These are phyloP conservation scores for Chaetura pelagica DNA, from an alignment of 2,113 vertebrate species.

Conservation along the genomic window DNA sequence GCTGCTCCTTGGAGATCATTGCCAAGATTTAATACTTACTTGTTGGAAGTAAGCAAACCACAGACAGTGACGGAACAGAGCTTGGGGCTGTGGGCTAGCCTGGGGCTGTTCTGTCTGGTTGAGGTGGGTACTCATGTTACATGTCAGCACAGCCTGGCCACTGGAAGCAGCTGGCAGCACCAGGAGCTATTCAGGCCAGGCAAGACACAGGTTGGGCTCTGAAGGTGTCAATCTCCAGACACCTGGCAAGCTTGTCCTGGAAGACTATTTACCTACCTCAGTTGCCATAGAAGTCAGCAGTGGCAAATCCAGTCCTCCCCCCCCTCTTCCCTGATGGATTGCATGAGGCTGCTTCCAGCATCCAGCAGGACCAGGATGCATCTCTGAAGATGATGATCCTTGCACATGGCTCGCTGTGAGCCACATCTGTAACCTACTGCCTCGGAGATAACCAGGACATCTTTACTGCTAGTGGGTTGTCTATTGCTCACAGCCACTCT, in stretches of 20 bases:
- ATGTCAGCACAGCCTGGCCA: fast-evolving
- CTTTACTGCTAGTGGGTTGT: background rate
- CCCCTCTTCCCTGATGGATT: fast-evolving
- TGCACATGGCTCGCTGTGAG: background rate
- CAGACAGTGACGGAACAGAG: background rate
- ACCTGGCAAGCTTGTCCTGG: background rate
- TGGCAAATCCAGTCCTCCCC: background rate
- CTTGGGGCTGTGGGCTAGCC: fast-evolving
- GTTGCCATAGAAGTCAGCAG: background rate
- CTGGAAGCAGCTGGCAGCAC: background rate
- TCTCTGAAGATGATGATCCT: background rate
- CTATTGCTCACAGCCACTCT: background rate
- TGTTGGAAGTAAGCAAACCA: background rate
- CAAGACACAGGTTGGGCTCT: background rate
- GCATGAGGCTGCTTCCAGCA: background rate
- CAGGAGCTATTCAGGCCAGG: background rate
- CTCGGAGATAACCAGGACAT: background rate
- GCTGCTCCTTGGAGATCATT: background rate
- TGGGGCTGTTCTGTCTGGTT: background rate
- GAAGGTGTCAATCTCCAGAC: background rate
- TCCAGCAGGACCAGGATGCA: background rate
- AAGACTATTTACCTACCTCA: background rate
- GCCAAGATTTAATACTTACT: background rate
- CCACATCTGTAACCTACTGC: background rate
- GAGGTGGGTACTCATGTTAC: fast-evolving